Percentiles rank a stretch among this genome's conserved stretches.
phyloP scores from a whole-genome alignment of 2,113 vertebrate species.

The Anarrhichthys ocellatus region DNA sequence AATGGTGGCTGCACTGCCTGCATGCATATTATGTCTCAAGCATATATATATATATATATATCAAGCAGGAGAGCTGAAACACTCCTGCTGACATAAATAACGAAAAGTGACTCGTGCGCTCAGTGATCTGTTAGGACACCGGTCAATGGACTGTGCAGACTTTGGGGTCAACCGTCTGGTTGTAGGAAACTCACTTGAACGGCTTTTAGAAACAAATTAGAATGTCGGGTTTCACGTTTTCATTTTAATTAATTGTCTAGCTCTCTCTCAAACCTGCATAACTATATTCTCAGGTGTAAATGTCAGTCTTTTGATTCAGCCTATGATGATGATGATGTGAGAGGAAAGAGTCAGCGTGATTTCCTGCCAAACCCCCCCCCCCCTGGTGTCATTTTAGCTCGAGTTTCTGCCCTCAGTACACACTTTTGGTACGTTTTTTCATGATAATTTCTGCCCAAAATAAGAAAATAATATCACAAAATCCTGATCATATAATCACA shows the following conservation, averaged over 20 bases:
- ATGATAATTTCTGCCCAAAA: not conserved
- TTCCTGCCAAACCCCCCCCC: slow-evolving; percentile 15
- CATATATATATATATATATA: not conserved
- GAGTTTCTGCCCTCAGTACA: not conserved
- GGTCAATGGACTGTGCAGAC: not conserved
- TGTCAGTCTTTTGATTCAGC: slow-evolving; percentile 3
- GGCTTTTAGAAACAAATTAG: not conserved
- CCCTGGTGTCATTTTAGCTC: not conserved
- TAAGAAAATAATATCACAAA: not conserved
- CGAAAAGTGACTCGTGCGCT: not conserved
- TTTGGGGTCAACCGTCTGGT: not conserved
- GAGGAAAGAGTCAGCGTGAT: slow-evolving; percentile 32
- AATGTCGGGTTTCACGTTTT: not conserved
- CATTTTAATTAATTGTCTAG: not conserved
- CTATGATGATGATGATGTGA: not conserved
- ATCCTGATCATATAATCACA: slow-evolving; percentile 15
- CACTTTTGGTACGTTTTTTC: not conserved
- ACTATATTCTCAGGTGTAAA: not conserved
- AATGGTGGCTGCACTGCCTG: slow-evolving; percentile 44
- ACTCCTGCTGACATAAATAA: not conserved
- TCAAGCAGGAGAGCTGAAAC: not conserved
- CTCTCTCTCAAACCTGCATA: not conserved
- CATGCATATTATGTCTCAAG: slow-evolving; percentile 2
- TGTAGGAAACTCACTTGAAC: not conserved
- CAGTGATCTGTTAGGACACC: not conserved